Percentiles rank a stretch among this genome's conserved stretches.
phyloP scores from a whole-genome alignment of 2,888 invertebrate species.

The Erpobdella octoculata region DNA sequence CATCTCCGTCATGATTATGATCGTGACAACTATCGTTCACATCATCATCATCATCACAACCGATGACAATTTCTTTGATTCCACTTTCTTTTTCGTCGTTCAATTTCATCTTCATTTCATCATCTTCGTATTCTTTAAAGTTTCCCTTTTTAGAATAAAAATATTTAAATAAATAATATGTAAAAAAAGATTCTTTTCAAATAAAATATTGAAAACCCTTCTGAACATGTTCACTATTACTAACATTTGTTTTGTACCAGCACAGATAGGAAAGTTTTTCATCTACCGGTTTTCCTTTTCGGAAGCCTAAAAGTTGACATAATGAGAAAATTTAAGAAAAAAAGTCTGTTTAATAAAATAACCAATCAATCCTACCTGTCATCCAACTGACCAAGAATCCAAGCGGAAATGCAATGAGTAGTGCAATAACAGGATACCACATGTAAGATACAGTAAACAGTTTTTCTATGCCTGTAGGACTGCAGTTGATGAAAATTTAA shows the following conservation, averaged over 20 bases:
- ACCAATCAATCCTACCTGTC: slow-evolving; percentile 31
- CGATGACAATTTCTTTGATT: too few species aligned
- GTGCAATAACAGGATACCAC: slow-evolving; percentile 34
- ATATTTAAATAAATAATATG: too few species aligned
- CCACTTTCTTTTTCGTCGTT: too few species aligned
- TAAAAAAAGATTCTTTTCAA: too few species aligned
- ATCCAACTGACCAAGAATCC: slow-evolving; percentile 32
- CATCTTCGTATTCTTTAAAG: too few species aligned
- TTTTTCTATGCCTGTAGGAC: slow-evolving; percentile 24
- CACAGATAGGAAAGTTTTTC: slow-evolving; percentile 21
- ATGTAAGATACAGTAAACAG: slow-evolving; percentile 35
- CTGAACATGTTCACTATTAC: too few species aligned
- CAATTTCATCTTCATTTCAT: too few species aligned
- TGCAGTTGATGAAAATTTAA: neutral
- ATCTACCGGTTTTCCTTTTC: slow-evolving; percentile 19
- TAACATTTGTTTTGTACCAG: slow-evolving; percentile 24
- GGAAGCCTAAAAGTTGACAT: slow-evolving; percentile 19
- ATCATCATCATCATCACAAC: too few species aligned
- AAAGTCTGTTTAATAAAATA: neutral
- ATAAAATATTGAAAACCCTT: too few species aligned
- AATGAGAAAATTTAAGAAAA: neutral
- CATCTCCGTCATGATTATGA: too few species aligned
- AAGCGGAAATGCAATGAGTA: slow-evolving; percentile 23
- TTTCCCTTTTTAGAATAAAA: too few species aligned
- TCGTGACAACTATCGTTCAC: too few species aligned